phyloP scores from a whole-genome alignment of 2,113 vertebrate species.

The Pedionomus torquatus region DNA sequence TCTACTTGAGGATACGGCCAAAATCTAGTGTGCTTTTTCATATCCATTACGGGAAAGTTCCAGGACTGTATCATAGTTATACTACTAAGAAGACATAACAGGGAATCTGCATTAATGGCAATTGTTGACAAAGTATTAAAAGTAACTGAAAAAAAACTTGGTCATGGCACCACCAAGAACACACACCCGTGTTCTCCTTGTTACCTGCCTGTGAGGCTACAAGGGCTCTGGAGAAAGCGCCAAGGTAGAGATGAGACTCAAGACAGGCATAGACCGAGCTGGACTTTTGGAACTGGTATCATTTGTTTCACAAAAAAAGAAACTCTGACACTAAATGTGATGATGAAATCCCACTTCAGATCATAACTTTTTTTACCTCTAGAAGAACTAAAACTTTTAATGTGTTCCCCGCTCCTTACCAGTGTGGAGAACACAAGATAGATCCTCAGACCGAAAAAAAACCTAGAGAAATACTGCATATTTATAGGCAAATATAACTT shows the following conservation, averaged over 20 bases:
- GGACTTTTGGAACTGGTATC: background rate
- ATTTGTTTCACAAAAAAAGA: background rate
- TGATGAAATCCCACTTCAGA: background rate
- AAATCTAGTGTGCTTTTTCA: background rate
- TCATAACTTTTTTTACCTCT: background rate
- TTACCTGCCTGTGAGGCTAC: background rate
- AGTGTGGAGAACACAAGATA: background rate
- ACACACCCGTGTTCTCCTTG: background rate
- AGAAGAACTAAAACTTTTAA: background rate
- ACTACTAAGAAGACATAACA: background rate
- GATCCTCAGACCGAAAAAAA: background rate
- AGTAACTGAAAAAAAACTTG: background rate
- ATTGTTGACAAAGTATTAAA: background rate
- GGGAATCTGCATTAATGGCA: background rate
- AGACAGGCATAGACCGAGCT: background rate
- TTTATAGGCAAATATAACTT: background rate
- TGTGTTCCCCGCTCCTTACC: background rate
- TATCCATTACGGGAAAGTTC: background rate
- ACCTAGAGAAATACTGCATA: background rate
- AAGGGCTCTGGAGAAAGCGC: background rate
- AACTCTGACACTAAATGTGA: background rate
- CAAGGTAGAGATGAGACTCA: accelerated
- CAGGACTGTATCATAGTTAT: background rate
- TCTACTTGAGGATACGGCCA: background rate
- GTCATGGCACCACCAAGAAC: background rate